Base-by-base conservation (phyloP, 1,140 invertebrate genomes). In the Drosophila bocqueti region DNA sequence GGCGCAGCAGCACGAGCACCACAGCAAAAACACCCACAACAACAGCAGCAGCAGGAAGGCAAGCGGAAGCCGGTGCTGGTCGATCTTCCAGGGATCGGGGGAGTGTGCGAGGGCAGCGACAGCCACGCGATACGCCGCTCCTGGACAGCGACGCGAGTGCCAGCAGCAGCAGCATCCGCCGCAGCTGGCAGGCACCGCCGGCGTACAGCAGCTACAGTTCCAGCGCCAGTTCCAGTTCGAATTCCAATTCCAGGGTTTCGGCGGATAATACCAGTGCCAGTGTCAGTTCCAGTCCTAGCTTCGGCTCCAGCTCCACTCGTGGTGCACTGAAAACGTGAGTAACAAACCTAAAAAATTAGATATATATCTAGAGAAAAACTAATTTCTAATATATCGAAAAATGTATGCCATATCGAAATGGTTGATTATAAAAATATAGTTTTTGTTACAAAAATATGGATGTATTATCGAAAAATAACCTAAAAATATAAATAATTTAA, bases 321-420 rank as follows among this genome's bases (percentile, higher is more conserved):
- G 67, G 49, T 18, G 68, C 91, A 50, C 55, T 76, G 18, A 92
- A 92, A 90, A 87, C 87, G 91, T 92, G 65, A 92, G 91, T 36
- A 13, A 36, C 7, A 36, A 36, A 6, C 10, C 10, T 34, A 34
- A 34, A 10, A 9, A 11, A 10, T 2, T 9, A 10, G 9, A 34
- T 34, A 34, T 9, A 34, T 10, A 31, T 29, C 29, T 29, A 29
- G 29, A 29, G 29, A 8, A 29, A 7, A 29, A 8, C 0, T 29
- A 29, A 29, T 29, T 7, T 29, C 29, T 29, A 7, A 29, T 29
- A 29, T 29, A 29, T 29, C 7, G 29, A 7, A 29, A 29, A 29
- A 29, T 7, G 6, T 29, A 29, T 29, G 7, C 4, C 6, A 29
- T 29, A 29, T 29, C 7, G 29, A 24, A 24, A 24, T 24, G 24